These are phyloP conservation scores for Carlito syrichta DNA, from an alignment of 2,113 vertebrate genomes.

Conservation along the genomic window DNA sequence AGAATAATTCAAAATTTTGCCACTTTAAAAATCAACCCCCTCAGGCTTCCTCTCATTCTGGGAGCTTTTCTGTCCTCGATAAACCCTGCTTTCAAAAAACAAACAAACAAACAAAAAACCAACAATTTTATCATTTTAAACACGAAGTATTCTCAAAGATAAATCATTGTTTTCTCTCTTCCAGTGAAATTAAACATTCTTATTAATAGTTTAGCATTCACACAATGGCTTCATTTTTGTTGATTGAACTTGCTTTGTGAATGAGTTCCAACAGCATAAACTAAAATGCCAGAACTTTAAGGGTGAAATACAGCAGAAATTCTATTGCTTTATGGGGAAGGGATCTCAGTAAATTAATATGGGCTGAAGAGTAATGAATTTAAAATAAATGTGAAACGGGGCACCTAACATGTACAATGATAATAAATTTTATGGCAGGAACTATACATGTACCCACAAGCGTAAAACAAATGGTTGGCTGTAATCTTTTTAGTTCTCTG, in stretches of 20 bases:
- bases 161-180: too few relatives aligned
- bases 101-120: too few relatives aligned
- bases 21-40: too few relatives aligned
- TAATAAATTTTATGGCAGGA: background rate
- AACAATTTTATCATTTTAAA: too few relatives aligned
- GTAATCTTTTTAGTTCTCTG: background rate
- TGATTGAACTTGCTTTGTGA: background rate
- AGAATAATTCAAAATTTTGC: too few relatives aligned
- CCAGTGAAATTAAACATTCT: background rate
- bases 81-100: too few relatives aligned
- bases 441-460: background rate
- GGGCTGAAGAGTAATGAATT: background rate
- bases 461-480: background rate
- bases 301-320: background rate
- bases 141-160: too few relatives aligned
- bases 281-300: background rate
- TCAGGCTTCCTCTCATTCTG: too few relatives aligned
- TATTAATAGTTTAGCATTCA: background rate
- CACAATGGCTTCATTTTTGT: background rate
- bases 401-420: background rate
- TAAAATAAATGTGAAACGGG: background rate
- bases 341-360: background rate
- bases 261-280: background rate
- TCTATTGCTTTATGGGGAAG: background rate
- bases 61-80: too few relatives aligned